Evolutionary conservation across 2,888 invertebrate species (phyloP), one percentile per base, ranked within the genome.

Genomic region (Diabrotica balteata): DNA sequence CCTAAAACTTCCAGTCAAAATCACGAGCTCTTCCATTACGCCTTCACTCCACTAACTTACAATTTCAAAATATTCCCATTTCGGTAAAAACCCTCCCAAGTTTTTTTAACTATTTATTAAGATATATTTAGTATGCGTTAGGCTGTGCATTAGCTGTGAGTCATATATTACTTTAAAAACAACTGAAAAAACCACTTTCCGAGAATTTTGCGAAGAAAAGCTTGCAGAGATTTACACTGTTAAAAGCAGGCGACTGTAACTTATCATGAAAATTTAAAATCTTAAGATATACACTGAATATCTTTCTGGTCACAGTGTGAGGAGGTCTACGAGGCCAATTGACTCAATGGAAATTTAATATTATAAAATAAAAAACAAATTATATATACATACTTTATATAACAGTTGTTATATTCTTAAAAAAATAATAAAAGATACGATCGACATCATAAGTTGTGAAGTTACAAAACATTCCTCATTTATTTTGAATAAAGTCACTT

Each of bases 101-200:
- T 32, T 32, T 32, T 32, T 32, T 32, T 32, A 32, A 32, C 32
- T 32, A 32, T 57, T 57, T 57, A 57, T 57, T 57, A 46, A 57
- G 45, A 57, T 45, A 45, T 17, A 57, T 45, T 8, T 17, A 11
- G 55, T 9, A n/a, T 55, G 5, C 44, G 43, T 44, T 45, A 45
- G 43, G 45, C 22, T 11, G 45, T 57, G 45, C 55, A 57, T 57
- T 57, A 57, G 45, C 44, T 11, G 55, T 9, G 45, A 43, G 44
- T 45, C 55, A 45, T 57, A 57, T 45, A 57, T 57, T 17, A 57
- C 55, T 44, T 44, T 57, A 57, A 57, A 54, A 57, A 45, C 45
- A 57, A 45, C 11, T 17, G 55, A 57, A 57, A 57, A 57, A 57
- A 8, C 44, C 43, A 10, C 45, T 57, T 44, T 8, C 8, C 55